Evolutionary conservation across 2,113 vertebrate genomes (phyloP).

Genomic region (Microcebus tavaratra): DNA sequence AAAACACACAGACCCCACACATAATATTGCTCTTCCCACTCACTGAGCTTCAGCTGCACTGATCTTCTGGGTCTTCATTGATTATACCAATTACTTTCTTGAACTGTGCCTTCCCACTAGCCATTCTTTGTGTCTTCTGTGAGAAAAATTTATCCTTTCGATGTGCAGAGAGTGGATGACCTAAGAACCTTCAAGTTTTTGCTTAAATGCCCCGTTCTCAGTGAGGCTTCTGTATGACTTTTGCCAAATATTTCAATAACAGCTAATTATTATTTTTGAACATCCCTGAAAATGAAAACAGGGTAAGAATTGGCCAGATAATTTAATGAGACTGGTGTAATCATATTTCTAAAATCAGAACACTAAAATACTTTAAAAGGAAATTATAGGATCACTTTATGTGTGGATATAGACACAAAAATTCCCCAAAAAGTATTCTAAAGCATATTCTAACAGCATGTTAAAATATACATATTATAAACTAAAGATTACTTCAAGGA

Average conservation of each 20-base stretch:
- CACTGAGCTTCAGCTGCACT: background rate
- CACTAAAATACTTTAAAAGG: background rate
- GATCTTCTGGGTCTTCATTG: background rate
- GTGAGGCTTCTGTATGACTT: background rate
- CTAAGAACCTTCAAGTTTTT: background rate
- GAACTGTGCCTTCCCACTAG: background rate
- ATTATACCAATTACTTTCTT: background rate
- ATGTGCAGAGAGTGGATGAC: fast-evolving
- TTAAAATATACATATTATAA: background rate
- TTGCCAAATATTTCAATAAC: background rate
- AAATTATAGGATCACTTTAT: background rate
- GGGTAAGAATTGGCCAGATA: background rate
- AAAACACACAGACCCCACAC: background rate
- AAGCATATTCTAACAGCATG: background rate
- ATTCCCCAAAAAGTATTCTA: background rate
- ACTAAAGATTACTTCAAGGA: background rate
- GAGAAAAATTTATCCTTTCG: background rate
- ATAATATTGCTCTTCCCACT: background rate
- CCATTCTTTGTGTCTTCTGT: background rate
- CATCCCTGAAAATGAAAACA: background rate
- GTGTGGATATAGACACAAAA: background rate
- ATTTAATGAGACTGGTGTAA: background rate
- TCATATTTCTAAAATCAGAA: background rate
- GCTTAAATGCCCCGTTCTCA: background rate
- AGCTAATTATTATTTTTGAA: background rate